A percentile compares a stretch with the other conserved stretches of the same genome.
These are phyloP conservation scores for Meloe dianella DNA, from an alignment of 2,888 invertebrate species.

Conservation along the genomic window DNA sequence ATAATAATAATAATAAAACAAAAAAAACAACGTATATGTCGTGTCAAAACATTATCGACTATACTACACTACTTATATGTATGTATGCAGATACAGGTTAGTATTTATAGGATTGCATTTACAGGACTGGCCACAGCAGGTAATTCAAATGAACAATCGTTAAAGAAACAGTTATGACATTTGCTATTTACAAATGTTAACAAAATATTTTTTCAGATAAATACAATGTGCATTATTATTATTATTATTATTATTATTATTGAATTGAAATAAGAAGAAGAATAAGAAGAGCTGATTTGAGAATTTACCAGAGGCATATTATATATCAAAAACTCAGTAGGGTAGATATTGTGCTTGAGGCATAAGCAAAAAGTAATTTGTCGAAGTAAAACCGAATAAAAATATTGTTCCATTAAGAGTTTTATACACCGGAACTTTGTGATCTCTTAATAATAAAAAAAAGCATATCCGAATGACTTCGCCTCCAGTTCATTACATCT, in stretches of 20 bases:
- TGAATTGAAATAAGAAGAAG: neutral
- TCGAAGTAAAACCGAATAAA: constrained; percentile 45
- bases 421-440: constrained; percentile 39
- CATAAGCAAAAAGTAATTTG: constrained; percentile 39
- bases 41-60: constrained; percentile 11
- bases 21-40: too few species aligned
- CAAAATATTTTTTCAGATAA: neutral
- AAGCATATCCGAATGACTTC: constrained; percentile 49
- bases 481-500: constrained; percentile 54
- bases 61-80: neutral
- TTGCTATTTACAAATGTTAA: constrained; percentile 10
- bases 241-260: neutral
- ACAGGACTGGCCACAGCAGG: constrained; percentile 7
- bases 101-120: constrained; percentile 9
- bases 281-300: neutral
- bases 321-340: constrained; percentile 7
- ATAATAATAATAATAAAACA: neutral
- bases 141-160: constrained; percentile 6
- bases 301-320: constrained; percentile 7
- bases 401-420: constrained; percentile 45
- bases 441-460: constrained; percentile 40
- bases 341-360: constrained; percentile 9
- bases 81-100: too few species aligned
- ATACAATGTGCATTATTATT: neutral
- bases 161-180: constrained; percentile 2